Evolutionary conservation across 2,888 invertebrate species (phyloP), one percentile per base, ranked within the genome.

Genomic region (Cephus spinipes): DNA sequence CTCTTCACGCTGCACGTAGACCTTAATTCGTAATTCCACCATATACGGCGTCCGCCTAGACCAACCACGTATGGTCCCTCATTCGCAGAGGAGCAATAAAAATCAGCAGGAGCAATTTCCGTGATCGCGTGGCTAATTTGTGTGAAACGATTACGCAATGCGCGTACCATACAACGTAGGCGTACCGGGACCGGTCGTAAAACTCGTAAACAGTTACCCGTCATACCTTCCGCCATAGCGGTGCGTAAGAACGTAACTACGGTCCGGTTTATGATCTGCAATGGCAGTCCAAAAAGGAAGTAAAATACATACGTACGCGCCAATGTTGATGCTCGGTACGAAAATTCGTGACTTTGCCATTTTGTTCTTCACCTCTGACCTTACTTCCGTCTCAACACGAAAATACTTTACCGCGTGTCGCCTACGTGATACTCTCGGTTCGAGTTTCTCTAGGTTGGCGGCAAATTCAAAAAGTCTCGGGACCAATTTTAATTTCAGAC

Each of bases 121-220:
- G 79, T 75, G 83, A 75, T 76, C 80, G 80, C 82, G 79, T 73
- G 75, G 73, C 81, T 81, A 83, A 84, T 81, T 83, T 79, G 78
- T 77, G 69, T 76, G 75, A 75, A 75, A 78, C 74, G 79, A 77
- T 84, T 84, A 78, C 80, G 81, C 78, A 84, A 84, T 77, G 23
- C 55, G 4, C 73, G 73, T 75, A 77, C 69, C 76, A 83, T 4
- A 80, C 77, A 77, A 81, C 82, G 83, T 84, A 81, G 83, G 82
- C 81, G 84, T 84, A 80, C 79, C 80, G 80, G 80, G 81, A 80
- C 76, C 77, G 77, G 55, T 85, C 86, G 81, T 85, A 85, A 86
- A 86, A 75, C 79, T 83, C 84, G 79, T 83, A 83, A 85, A 85
- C 81, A 82, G 69, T 73, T 78, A 76, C 11, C 30, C 74, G 73